A percentile compares a stretch with the other conserved stretches of the same genome.
Evolutionary conservation across 2,797 vertebrate species (phyloP).

Genomic region (Gambusia yucatana): DNA sequence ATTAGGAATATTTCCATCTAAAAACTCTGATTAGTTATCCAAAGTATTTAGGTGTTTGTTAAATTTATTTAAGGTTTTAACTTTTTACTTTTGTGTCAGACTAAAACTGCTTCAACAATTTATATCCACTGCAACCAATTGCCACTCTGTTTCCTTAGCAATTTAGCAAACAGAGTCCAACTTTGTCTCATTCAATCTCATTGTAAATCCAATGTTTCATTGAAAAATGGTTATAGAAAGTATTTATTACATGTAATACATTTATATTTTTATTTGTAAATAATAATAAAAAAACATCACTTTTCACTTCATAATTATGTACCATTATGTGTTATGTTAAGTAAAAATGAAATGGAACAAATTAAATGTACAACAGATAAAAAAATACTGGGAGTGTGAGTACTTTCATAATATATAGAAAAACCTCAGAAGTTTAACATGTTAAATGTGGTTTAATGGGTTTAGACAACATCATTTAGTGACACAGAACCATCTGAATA

Average conservation of each 20-base stretch:
- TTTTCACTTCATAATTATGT: neutral
- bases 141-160: too few relatives aligned
- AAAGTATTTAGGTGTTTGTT: neutral
- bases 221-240: neutral
- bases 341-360: neutral
- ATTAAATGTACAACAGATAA: neutral
- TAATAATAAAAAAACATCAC: neutral
- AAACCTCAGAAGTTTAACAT: neutral
- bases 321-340: neutral
- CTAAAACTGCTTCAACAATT: neutral
- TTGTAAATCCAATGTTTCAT: neutral
- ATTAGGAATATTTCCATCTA: neutral
- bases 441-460: neutral
- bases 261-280: neutral
- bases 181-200: neutral
- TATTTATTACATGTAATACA: neutral
- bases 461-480: neutral
- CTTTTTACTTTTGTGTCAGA: neutral
- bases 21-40: neutral
- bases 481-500: neutral
- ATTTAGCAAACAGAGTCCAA: neutral
- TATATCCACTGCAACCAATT: too few relatives aligned
- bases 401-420: neutral
- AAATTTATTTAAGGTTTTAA: neutral
- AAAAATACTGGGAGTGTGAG: neutral